Evolutionary conservation across 2,888 invertebrate genomes (phyloP).

Genomic region (Eudasyphora cyanicolor): DNA sequence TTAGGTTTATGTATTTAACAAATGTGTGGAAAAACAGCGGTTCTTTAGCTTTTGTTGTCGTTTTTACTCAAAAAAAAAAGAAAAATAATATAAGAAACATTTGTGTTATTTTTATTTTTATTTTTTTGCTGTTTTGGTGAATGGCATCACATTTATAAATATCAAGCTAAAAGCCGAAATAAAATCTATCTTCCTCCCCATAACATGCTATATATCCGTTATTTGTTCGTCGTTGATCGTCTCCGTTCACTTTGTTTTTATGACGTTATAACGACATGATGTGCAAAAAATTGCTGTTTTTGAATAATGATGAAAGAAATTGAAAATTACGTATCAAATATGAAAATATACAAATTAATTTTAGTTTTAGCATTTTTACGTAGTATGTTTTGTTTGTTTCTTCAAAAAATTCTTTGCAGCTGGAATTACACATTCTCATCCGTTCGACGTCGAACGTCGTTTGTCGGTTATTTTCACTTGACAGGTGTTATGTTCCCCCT

Average conservation of each 20-base stretch:
- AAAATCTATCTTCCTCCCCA: background rate
- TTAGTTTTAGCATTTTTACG: background rate
- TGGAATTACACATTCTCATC: background rate
- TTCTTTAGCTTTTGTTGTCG: background rate
- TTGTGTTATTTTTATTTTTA: background rate
- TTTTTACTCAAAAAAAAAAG: background rate
- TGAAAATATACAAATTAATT: background rate
- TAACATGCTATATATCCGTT: background rate
- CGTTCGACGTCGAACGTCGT: constrained; percentile 13
- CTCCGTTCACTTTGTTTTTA: background rate
- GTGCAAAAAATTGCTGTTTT: background rate
- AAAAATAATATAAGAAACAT: background rate
- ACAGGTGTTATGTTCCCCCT: constrained; percentile 59
- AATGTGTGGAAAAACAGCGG: background rate
- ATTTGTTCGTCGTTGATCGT: background rate
- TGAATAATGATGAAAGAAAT: background rate
- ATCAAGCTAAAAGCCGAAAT: too few species aligned
- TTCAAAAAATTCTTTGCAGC: background rate
- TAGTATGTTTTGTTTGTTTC: background rate
- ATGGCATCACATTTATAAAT: constrained; percentile 30
- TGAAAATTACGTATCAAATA: background rate
- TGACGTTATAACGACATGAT: constrained; percentile 4
- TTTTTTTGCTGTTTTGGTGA: background rate
- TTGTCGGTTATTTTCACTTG: constrained; percentile 48
- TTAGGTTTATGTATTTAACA: constrained; percentile 2